phyloP scores from a whole-genome alignment of 2,888 invertebrate species.

The Tetropium fuscum region DNA sequence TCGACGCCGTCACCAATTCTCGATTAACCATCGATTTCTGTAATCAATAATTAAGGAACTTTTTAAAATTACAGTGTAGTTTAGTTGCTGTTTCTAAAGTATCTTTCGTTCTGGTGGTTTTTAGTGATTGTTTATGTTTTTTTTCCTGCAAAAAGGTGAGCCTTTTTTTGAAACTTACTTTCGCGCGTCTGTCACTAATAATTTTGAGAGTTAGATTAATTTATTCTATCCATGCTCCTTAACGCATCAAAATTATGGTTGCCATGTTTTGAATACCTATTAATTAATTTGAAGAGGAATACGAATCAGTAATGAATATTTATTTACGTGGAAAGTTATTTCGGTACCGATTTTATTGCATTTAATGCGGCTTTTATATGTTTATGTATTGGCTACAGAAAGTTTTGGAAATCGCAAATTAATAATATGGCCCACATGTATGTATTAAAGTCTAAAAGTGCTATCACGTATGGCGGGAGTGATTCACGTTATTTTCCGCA shows the following conservation, averaged over 20 bases:
- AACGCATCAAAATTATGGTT: conserved; percentile 21
- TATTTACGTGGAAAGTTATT: conserved; percentile 26
- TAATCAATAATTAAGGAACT: conserved; percentile 17
- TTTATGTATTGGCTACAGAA: conserved; percentile 18
- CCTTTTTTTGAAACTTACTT: neutral
- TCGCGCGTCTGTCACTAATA: no score
- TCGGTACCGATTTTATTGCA: conserved; percentile 24
- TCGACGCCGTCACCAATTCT: conserved; percentile 22
- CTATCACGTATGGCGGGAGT: no score
- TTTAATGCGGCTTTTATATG: conserved; percentile 24
- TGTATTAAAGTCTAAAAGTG: neutral
- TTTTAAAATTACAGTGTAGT: conserved; percentile 7
- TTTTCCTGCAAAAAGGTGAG: conserved; percentile 5
- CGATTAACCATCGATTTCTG: conserved; percentile 24
- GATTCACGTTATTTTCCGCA: no score
- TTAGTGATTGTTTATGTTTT: conserved; percentile 14
- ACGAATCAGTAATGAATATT: neutral
- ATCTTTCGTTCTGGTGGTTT: conserved; percentile 9
- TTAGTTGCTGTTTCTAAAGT: neutral
- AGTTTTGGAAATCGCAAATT: conserved; percentile 3
- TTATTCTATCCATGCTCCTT: conserved; percentile 2
- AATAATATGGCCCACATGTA: neutral
- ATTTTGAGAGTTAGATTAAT: neutral
- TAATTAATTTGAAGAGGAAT: conserved; percentile 25
- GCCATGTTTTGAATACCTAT: conserved; percentile 30